A percentile compares a stretch with the other conserved stretches of the same genome.
phyloP scores from a whole-genome alignment of 2,113 vertebrate genomes.

The Gopherus flavomarginatus region DNA sequence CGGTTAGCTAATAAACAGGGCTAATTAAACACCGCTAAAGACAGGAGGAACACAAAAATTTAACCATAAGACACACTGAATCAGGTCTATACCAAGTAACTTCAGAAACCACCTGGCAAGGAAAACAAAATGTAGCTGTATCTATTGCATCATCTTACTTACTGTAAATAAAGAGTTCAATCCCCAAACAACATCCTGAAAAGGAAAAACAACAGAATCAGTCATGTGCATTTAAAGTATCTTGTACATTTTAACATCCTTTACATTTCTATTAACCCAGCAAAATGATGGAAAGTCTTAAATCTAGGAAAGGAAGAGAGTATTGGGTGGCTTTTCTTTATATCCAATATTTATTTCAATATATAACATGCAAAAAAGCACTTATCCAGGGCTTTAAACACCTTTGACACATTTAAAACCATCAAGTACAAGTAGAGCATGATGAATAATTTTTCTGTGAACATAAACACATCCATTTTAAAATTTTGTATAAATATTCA shows the following conservation, averaged over 20 bases:
- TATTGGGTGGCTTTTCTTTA: not conserved
- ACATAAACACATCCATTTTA: not conserved
- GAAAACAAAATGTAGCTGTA: not conserved
- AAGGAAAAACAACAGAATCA: conserved; percentile 58
- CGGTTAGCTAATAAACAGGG: not conserved
- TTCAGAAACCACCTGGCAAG: not conserved
- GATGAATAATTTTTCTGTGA: not conserved
- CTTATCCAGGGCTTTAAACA: not conserved
- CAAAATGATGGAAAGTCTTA: not conserved
- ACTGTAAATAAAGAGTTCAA: conserved; percentile 99
- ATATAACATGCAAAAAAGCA: not conserved
- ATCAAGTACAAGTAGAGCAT: not conserved
- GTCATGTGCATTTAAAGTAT: not conserved
- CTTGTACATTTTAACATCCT: not conserved
- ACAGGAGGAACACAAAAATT: not conserved
- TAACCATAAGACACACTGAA: not conserved
- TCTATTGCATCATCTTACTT: conserved; percentile 77
- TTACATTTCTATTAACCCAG: not conserved
- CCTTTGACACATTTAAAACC: not conserved
- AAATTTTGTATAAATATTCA: not conserved
- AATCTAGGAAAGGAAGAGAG: not conserved
- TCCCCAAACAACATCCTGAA: conserved; percentile 98
- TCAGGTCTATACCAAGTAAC: not conserved
- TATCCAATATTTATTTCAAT: not conserved
- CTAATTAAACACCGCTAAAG: not conserved